phyloP scores from a whole-genome alignment of 2,113 vertebrate species.

The Zingel zingel region DNA sequence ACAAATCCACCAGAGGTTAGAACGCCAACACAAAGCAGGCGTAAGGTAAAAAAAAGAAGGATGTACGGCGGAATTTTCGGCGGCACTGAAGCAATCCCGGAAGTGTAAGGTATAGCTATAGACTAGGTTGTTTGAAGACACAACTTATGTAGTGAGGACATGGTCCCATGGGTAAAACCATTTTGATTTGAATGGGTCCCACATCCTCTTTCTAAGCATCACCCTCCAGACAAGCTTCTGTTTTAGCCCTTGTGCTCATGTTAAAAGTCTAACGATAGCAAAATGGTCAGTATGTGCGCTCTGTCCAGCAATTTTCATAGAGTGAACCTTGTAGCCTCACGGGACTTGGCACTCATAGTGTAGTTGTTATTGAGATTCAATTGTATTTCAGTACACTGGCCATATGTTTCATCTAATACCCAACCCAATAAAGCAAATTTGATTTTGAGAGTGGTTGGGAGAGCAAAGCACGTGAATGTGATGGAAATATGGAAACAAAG shows the following conservation, averaged over 20 bases:
- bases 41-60: too few relatives aligned
- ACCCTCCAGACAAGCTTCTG: not conserved
- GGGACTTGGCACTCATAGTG: not conserved
- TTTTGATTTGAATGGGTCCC: not conserved
- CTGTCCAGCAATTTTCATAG: not conserved
- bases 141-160: not conserved
- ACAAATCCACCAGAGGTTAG: too few relatives aligned
- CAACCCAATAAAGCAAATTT: slow-evolving; percentile 12
- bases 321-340: not conserved
- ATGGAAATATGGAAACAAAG: slow-evolving; percentile 12
- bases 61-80: too few relatives aligned
- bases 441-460: not conserved
- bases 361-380: slow-evolving; percentile 3
- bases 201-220: not conserved
- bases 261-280: not conserved
- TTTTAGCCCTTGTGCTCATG: not conserved
- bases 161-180: not conserved
- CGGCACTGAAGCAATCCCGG: too few relatives aligned
- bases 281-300: not conserved
- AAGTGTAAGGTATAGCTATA: too few relatives aligned
- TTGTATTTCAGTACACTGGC: not conserved
- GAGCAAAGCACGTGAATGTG: not conserved
- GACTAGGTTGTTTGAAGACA: not conserved
- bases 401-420: slow-evolving; percentile 2
- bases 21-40: too few relatives aligned